Evolutionary conservation across 2,888 invertebrate species (phyloP), one percentile per base, ranked within the genome.

Genomic region (Caenorhabditis sp.): DNA sequence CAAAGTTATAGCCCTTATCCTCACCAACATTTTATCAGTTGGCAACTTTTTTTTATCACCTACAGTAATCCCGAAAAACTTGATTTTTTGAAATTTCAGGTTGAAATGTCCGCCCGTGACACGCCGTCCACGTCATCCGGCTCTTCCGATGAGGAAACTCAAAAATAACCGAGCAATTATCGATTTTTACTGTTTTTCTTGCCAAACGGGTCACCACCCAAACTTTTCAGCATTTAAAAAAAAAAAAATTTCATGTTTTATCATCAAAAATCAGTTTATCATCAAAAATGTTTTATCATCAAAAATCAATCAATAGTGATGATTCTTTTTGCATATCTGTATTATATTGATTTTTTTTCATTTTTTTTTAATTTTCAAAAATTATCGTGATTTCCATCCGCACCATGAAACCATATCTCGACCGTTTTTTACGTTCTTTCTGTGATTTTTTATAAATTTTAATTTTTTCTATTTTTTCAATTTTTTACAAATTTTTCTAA

Each of bases 21-120:
- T n/a, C n/a, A n/a, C n/a, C n/a, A n/a, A n/a, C n/a, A n/a, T n/a
- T n/a, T n/a, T n/a, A n/a, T n/a, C n/a, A n/a, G n/a, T n/a, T n/a
- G n/a, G n/a, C n/a, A n/a, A n/a, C n/a, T n/a, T n/a, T n/a, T n/a
- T n/a, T n/a, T n/a, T n/a, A n/a, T n/a, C n/a, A n/a, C n/a, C n/a
- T n/a, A n/a, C n/a, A n/a, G n/a, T n/a, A n/a, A n/a, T n/a, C n/a
- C n/a, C n/a, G n/a, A n/a, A n/a, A n/a, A n/a, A 58, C 13, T 4
- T 11, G 9, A 35, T 32, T 32, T 26, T 26, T 53, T 51, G 32
- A 32, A 32, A 4, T 72, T 58, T 9, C 76, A 76, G 76, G 76
- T 76, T n/a, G 76, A 76, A 61, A 76, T 76, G 76, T 76, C 76
- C 9, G 24, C 76, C 6, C 76, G 76, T 8, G 76, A 76, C 67